Percentiles rank a stretch among this genome's conserved stretches.
Evolutionary conservation across 1,140 invertebrate species (phyloP).

Genomic region (Zeugodacus cucurbitae): DNA sequence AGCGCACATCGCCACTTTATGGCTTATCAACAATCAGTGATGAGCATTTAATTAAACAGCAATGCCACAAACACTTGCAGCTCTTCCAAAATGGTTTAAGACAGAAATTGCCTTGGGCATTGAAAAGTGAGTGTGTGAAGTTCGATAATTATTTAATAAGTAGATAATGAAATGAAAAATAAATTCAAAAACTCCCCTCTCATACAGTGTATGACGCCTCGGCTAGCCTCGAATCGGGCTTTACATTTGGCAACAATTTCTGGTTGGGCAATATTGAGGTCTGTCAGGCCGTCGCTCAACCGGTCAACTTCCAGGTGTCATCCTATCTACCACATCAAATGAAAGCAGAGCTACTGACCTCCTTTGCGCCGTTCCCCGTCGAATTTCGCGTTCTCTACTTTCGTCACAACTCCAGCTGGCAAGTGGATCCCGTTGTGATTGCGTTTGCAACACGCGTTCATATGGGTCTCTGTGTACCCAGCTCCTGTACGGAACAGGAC

Average conservation of each 20-base stretch:
- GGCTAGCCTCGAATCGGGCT: constrained; percentile 44
- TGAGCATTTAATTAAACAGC: neutral
- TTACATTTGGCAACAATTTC: constrained; percentile 47
- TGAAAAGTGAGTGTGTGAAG: neutral
- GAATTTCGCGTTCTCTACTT: constrained; percentile 15
- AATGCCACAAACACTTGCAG: neutral
- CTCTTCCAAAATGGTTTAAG: neutral
- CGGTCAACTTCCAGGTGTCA: neutral
- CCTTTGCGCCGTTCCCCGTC: neutral
- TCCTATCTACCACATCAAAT: neutral
- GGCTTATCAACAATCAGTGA: neutral
- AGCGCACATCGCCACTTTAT: neutral
- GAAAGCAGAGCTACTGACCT: neutral
- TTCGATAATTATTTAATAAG: neutral
- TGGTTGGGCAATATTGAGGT: constrained; percentile 51
- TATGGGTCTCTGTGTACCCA: neutral
- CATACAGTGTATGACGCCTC: constrained; percentile 51
- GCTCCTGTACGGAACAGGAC: neutral
- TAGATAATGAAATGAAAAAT: neutral
- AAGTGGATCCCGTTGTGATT: neutral
- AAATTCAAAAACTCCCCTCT: neutral
- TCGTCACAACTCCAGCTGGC: neutral
- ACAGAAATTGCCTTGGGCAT: neutral
- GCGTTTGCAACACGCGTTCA: neutral
- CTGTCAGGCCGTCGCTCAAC: constrained; percentile 17